phyloP scores from a whole-genome alignment of 2,113 vertebrate genomes.

The Grammomys surdaster region DNA sequence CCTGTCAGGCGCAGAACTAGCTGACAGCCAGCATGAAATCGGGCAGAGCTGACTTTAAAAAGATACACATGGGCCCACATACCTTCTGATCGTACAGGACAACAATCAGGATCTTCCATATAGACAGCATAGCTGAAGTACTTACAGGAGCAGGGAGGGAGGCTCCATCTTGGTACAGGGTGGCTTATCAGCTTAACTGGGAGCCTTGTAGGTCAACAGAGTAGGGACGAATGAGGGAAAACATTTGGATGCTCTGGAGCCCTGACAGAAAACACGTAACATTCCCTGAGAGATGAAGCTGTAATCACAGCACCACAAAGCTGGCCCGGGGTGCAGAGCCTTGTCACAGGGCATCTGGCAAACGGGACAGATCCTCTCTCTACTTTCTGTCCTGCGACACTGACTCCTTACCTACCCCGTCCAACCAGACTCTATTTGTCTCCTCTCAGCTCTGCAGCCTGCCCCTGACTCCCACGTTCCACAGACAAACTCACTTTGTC shows the following conservation, averaged over 20 bases:
- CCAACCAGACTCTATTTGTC: neutral
- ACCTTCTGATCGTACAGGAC: neutral
- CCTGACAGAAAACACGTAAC: neutral
- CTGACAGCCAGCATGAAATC: neutral
- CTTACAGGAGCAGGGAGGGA: neutral
- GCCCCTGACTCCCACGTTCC: fast-evolving
- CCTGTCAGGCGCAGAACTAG: neutral
- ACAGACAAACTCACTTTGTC: neutral
- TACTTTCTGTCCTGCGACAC: neutral
- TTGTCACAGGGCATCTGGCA: neutral
- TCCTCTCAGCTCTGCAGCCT: neutral
- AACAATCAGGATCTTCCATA: neutral
- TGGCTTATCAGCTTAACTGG: neutral
- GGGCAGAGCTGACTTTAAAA: neutral
- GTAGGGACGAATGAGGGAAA: neutral
- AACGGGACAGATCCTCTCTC: neutral
- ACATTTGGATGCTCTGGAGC: neutral
- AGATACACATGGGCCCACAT: neutral
- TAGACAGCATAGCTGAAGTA: neutral
- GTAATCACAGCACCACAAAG: neutral
- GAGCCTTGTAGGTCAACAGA: neutral
- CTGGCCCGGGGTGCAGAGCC: neutral
- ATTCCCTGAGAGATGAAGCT: no score
- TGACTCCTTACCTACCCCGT: neutral
- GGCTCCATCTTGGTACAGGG: neutral